Conservation (phyloP, 1,140 invertebrate species). For the Drosophila mojavensis region DNA sequence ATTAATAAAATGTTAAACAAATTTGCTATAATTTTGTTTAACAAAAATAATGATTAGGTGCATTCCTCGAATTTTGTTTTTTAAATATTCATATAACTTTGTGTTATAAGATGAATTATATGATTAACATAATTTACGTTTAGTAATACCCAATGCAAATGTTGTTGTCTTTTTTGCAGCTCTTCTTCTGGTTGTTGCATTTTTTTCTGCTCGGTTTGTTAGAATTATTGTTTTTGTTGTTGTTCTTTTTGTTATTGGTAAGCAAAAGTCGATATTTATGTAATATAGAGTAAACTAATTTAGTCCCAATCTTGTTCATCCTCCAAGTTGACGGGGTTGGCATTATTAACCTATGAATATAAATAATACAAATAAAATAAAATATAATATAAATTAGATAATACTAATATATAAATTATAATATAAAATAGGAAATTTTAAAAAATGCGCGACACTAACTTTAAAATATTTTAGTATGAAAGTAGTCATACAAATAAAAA, state of each 20-base stretch:
- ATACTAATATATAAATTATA: no score
- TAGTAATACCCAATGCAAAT: no score
- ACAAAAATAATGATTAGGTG: background rate
- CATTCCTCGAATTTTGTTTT: background rate
- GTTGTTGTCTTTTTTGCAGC: no score
- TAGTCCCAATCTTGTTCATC: slow-evolving; percentile 54
- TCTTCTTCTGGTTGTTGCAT: no score
- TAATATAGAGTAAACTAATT: background rate
- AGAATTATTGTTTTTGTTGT: no score
- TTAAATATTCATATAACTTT: slow-evolving; percentile 6
- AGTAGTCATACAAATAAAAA: no score
- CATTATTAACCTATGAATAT: background rate
- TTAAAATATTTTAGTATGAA: no score
- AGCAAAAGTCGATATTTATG: background rate
- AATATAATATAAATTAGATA: background rate
- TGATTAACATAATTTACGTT: no score
- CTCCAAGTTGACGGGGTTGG: slow-evolving; percentile 15
- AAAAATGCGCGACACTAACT: no score
- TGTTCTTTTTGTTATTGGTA: no score
- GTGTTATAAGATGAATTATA: background rate
- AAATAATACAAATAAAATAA: background rate
- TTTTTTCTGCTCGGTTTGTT: no score
- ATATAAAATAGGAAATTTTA: no score
- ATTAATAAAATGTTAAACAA: slow-evolving; percentile 1
- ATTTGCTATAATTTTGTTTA: slow-evolving; percentile 4